These are phyloP conservation scores for Marcusenius ussheri DNA, from an alignment of 2,113 vertebrate species.

Conservation along the genomic window DNA sequence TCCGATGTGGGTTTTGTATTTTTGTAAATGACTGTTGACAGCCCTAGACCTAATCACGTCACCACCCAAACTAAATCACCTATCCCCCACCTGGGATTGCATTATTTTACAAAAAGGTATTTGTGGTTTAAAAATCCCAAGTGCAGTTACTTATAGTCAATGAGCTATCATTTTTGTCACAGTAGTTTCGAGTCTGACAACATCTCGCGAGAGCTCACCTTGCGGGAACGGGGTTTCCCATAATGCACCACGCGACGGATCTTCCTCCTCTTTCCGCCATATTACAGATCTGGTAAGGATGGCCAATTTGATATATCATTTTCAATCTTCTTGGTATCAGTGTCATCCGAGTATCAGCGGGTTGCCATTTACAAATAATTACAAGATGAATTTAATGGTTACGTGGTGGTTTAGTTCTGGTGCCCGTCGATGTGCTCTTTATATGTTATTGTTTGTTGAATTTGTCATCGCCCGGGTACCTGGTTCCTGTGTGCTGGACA, in stretches of 20 bases:
- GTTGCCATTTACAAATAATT: background rate
- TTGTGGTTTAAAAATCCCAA: background rate
- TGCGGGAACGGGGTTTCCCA: slow-evolving; percentile 55
- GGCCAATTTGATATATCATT: background rate
- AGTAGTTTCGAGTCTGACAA: background rate
- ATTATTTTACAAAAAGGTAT: background rate
- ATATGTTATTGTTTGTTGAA: background rate
- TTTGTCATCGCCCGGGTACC: background rate
- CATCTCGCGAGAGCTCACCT: slow-evolving; percentile 49
- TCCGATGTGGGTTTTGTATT: background rate
- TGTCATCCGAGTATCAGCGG: slow-evolving; percentile 54
- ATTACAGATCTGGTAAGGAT: slow-evolving; percentile 84
- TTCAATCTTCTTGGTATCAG: slow-evolving; percentile 62
- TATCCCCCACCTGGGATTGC: background rate
- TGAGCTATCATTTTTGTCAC: background rate
- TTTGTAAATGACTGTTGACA: background rate
- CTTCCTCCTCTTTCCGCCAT: slow-evolving; percentile 95
- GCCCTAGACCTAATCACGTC: slow-evolving; percentile 10
- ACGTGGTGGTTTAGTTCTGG: background rate
- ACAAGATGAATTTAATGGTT: background rate
- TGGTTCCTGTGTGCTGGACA: background rate
- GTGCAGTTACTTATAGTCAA: background rate
- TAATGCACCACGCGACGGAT: slow-evolving; percentile 49
- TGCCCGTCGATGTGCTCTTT: background rate
- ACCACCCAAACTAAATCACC: background rate